A percentile compares a stretch with the other conserved stretches of the same genome.
Conservation (phyloP, 92 coral and sea anemone species). For the Palythoa grandis region DNA sequence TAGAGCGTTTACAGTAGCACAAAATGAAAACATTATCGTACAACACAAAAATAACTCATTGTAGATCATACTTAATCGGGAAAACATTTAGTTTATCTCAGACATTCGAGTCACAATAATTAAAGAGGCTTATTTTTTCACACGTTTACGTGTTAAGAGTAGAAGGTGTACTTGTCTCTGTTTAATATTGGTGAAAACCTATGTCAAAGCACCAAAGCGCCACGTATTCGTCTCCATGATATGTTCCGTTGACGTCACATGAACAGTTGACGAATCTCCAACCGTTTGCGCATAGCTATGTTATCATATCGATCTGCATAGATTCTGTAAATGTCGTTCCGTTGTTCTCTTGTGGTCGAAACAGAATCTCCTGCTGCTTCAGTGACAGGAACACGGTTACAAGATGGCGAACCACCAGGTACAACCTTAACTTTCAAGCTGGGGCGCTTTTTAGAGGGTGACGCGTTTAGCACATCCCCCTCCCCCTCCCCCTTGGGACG, state of each 20-base stretch:
- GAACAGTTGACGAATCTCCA: slow-evolving; percentile 74
- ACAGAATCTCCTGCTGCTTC: slow-evolving; percentile 64
- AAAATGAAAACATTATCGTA: too few species aligned
- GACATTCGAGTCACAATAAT: neutral
- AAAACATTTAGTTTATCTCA: too few species aligned
- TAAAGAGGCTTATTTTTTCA: neutral
- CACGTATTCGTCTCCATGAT: neutral
- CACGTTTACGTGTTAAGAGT: neutral
- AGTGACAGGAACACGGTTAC: slow-evolving; percentile 73
- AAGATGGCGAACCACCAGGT: slow-evolving; percentile 83
- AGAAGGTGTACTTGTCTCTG: neutral
- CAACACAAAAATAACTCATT: too few species aligned
- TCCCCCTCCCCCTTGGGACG: slow-evolving; percentile 32
- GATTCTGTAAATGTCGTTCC: slow-evolving; percentile 81
- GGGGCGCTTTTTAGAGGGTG: slow-evolving; percentile 4
- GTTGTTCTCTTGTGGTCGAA: slow-evolving; percentile 79
- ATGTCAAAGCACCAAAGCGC: neutral
- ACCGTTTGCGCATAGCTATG: slow-evolving; percentile 88
- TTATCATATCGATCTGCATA: slow-evolving; percentile 90
- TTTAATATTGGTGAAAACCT: neutral
- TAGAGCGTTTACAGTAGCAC: too few species aligned
- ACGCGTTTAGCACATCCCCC: neutral
- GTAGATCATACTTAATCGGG: too few species aligned
- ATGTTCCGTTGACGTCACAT: slow-evolving; percentile 39
- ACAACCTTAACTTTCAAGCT: slow-evolving; percentile 76